Percentiles rank a stretch among this genome's conserved stretches.
Evolutionary conservation across 2,797 vertebrate species (phyloP).

Genomic region (Echiichthys vipera): DNA sequence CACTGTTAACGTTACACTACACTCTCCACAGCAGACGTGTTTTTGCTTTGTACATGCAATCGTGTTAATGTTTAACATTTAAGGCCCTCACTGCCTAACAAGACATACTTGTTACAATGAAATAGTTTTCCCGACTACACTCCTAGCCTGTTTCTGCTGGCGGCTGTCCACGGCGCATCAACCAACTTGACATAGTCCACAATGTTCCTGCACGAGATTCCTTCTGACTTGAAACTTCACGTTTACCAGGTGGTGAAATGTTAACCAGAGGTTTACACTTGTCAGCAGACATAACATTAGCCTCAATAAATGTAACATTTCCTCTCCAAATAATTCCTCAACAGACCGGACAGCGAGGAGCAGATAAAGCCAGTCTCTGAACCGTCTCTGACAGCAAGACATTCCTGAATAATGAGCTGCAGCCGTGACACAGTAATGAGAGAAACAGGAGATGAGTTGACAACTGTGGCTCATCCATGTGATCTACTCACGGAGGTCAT

Average conservation of each 20-base stretch:
- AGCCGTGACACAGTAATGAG: constrained; percentile 31
- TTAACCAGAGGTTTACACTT: background rate
- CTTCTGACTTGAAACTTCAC: background rate
- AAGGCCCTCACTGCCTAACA: background rate
- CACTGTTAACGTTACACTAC: background rate
- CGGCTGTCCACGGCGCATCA: too few relatives aligned
- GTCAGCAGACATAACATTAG: background rate
- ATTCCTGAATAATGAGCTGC: constrained; percentile 20
- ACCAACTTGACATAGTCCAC: background rate
- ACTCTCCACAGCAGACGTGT: background rate
- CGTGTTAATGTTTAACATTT: constrained; percentile 35
- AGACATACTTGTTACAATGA: background rate
- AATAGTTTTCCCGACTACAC: background rate
- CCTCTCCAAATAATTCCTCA: background rate
- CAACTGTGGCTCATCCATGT: constrained; percentile 5
- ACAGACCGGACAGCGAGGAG: background rate
- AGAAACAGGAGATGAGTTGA: constrained; percentile 21
- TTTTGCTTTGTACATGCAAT: background rate
- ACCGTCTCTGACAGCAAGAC: background rate
- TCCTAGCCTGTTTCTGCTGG: background rate
- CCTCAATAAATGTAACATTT: background rate
- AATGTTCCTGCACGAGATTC: background rate
- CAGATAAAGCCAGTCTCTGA: constrained; percentile 10
- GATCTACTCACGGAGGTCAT: constrained; percentile 22
- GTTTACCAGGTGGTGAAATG: background rate